These are phyloP conservation scores for Vulpes lagopus DNA, from an alignment of 2,113 vertebrate species.

Conservation along the genomic window DNA sequence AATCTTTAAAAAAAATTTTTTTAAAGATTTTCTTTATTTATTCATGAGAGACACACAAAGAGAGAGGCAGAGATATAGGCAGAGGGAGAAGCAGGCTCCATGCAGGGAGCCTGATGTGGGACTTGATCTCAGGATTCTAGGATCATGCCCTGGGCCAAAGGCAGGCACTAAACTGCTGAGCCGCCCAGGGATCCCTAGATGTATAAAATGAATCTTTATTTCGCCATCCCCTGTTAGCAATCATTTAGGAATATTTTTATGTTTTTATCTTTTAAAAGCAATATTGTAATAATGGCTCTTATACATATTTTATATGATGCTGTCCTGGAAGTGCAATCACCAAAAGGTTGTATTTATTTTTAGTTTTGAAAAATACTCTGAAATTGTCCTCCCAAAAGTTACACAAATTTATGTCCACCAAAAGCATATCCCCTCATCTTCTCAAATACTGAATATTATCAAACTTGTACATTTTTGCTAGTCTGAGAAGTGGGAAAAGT, in stretches of 20 bases:
- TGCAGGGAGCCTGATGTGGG: too few species aligned
- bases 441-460: neutral
- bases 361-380: neutral
- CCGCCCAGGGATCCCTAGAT: too few species aligned
- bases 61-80: too few species aligned
- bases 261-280: conserved; percentile 36
- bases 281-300: neutral
- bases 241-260: conserved; percentile 23
- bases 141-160: too few species aligned
- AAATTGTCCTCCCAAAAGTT: neutral
- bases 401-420: neutral
- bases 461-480: neutral
- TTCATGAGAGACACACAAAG: too few species aligned
- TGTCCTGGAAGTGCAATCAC: neutral
- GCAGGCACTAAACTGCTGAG: too few species aligned
- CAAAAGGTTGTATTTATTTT: neutral
- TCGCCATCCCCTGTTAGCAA: neutral
- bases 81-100: too few species aligned
- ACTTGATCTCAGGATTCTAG: too few species aligned
- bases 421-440: neutral
- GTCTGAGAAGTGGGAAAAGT: neutral
- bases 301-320: neutral
- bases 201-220: neutral
- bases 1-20: neutral
- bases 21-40: too few species aligned